Base-by-base conservation (phyloP, 37 sponge, comb jelly and placozoan genomes). In the Axinella damicornis region DNA sequence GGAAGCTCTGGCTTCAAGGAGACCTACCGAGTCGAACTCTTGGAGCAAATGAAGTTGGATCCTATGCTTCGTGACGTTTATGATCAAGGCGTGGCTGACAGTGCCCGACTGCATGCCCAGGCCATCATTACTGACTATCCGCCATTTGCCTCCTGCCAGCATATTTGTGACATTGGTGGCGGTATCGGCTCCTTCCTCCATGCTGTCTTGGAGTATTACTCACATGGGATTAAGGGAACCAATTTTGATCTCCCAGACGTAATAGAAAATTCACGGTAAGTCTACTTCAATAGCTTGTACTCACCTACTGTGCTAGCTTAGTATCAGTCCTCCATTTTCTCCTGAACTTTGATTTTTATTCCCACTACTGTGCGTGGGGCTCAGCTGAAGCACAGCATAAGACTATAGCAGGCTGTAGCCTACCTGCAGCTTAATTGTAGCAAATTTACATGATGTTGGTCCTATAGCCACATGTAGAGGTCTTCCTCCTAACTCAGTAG, bases 161-260 rank as follows among this genome's bases (percentile, higher is more conserved):
- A 93, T 72, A 88, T 93, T 46, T 93, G 93, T 71, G 93, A 93
- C 69, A 85, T 93, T 21, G 93, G 93, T 13, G 93, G 93, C n/a
- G 93, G 93, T 24, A 68, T 93, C 39, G 93, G 93, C 55, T 74
- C 89, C 0, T 93, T 93, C 69, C 73, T 93, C 0, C 36, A 85
- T 55, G 71, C 69, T 25, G 52, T 93, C 1, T 78, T 93, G 38
- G 59, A 80, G 27, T 82, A 93, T 41, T 93, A 93, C 62, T 38
- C 53, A 16, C 85, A 73, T 38, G 81, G 60, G 17, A 93, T 93
- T 62, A 77, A 88, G 39, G 93, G 93, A 15, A 89, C 90, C 11
- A 75, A 86, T 74, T 88, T 93, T 89, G 93, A 93, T 66, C 93
- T 93, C 22, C 86, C 93, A 17, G 86, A 85, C 52, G 93, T 93